Conservation (phyloP, 2,888 invertebrate genomes). For the Cheilosia urbana region DNA sequence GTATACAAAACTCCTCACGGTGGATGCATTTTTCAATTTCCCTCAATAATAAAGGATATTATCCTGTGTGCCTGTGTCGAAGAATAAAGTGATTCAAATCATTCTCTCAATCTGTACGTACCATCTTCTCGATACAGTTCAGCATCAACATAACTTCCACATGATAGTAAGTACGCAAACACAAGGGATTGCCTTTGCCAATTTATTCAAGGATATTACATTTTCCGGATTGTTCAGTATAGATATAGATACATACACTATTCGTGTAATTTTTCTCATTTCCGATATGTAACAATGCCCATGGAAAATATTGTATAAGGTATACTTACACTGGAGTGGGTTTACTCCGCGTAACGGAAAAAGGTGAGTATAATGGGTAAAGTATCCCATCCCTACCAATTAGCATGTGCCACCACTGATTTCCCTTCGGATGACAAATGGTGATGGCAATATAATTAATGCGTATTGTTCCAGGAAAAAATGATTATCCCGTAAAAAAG, state of each 20-base stretch:
- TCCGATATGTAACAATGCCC: background rate
- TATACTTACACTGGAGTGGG: background rate
- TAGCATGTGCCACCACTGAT: slow-evolving; percentile 27
- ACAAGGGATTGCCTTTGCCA: background rate
- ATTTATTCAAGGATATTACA: background rate
- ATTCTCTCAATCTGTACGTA: background rate
- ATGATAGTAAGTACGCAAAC: background rate
- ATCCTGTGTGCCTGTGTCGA: background rate
- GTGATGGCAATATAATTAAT: slow-evolving; percentile 34
- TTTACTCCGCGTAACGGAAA: too few species aligned
- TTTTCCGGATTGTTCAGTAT: background rate
- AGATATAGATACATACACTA: background rate
- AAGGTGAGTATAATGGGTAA: too few species aligned
- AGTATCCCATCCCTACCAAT: background rate
- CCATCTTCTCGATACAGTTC: background rate
- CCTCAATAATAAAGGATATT: background rate
- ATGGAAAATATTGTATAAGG: background rate
- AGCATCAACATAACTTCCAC: background rate
- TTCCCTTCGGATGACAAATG: slow-evolving; percentile 38
- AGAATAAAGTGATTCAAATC: background rate
- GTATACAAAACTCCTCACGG: background rate
- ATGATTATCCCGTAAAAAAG: slow-evolving; percentile 9
- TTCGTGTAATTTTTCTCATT: background rate
- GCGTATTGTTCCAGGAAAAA: background rate
- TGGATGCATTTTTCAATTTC: background rate